phyloP scores from a whole-genome alignment of 1,140 invertebrate genomes.

The Tetranychus cinnabarinus region DNA sequence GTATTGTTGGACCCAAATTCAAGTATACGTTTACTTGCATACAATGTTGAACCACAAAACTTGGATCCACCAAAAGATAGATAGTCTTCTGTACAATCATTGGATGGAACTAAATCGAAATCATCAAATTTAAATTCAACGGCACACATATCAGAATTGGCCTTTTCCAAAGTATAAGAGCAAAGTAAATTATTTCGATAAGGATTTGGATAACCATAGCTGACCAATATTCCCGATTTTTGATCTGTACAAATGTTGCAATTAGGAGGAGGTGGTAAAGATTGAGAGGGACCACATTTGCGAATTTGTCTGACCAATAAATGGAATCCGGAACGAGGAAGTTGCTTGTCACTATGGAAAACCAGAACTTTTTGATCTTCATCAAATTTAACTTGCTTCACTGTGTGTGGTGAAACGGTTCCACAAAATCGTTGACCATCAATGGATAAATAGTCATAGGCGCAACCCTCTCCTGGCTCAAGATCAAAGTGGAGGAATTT shows the following conservation, averaged over 20 bases:
- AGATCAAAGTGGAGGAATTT: slow-evolving; percentile 15
- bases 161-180: slow-evolving; percentile 7
- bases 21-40: neutral
- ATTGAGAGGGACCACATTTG: slow-evolving; percentile 8
- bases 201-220: slow-evolving; percentile 5
- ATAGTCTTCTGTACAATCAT: slow-evolving; percentile 14
- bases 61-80: slow-evolving; percentile 10
- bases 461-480: slow-evolving; percentile 11
- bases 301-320: slow-evolving; percentile 12
- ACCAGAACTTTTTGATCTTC: slow-evolving; percentile 10
- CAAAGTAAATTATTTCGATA: slow-evolving; percentile 10
- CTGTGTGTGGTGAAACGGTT: slow-evolving; percentile 9
- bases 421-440: slow-evolving; percentile 16
- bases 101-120: slow-evolving; percentile 13
- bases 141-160: slow-evolving; percentile 11
- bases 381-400: slow-evolving; percentile 8
- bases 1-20: neutral
- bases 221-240: neutral
- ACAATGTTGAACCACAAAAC: slow-evolving; percentile 11
- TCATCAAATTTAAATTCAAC: slow-evolving; percentile 14
- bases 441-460: slow-evolving; percentile 15
- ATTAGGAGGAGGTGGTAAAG: neutral
- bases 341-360: slow-evolving; percentile 14
- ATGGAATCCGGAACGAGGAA: slow-evolving; percentile 12
- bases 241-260: slow-evolving; percentile 4